A percentile compares a stretch with the other conserved stretches of the same genome.
Evolutionary conservation across 92 coral and sea anemone species (phyloP).

Genomic region (Meandrina meandrites): DNA sequence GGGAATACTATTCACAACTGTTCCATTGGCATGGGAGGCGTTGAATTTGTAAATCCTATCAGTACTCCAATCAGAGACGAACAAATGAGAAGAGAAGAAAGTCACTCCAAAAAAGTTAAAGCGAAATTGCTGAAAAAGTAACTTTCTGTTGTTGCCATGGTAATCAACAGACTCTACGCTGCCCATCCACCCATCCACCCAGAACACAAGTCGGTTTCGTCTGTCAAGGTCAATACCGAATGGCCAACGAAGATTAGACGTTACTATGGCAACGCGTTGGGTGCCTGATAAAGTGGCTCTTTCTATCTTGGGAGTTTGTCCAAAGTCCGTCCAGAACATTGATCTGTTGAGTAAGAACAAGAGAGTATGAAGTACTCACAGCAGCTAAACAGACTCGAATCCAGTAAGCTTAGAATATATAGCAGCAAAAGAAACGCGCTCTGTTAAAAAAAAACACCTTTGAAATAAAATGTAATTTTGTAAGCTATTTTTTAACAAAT

Average conservation of each 20-base stretch:
- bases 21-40: not conserved
- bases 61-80: not conserved
- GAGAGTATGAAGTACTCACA: no score
- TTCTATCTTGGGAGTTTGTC: conserved; percentile 49
- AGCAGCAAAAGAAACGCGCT: no score
- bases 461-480: no score
- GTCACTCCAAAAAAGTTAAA: conserved; percentile 45
- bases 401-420: no score
- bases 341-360: conserved; percentile 23
- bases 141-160: conserved; percentile 41
- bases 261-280: conserved; percentile 37
- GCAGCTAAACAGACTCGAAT: no score
- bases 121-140: conserved; percentile 2
- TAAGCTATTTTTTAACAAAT: no score
- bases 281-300: conserved; percentile 57
- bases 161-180: conserved; percentile 56
- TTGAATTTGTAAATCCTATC: no score
- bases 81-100: conserved; percentile 17
- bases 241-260: conserved; percentile 50
- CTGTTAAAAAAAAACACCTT: no score
- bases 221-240: conserved; percentile 51
- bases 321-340: conserved; percentile 75
- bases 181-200: conserved; percentile 54
- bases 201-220: conserved; percentile 37
- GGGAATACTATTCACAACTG: not conserved